Conservation (phyloP, 2,797 vertebrate genomes). For the Macropodus opercularis region DNA sequence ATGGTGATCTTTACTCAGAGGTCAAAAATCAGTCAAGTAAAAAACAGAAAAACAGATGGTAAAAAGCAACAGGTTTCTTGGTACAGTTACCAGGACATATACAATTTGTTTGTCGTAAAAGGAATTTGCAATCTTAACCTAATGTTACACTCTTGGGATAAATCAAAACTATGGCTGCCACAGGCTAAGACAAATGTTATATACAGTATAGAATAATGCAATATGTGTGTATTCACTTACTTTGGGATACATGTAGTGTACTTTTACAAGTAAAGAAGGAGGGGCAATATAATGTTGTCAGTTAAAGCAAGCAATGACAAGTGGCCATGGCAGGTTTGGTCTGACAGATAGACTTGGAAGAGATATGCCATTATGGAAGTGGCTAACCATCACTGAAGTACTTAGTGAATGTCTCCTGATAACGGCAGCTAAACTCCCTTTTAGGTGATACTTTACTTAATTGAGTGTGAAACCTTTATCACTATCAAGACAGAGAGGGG, state of each 20-base stretch:
- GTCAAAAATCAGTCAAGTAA: constrained; percentile 70
- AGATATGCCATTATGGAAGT: constrained; percentile 66
- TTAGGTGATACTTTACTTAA: constrained; percentile 79
- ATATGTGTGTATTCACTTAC: background rate
- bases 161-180: background rate
- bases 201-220: background rate
- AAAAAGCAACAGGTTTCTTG: constrained; percentile 75
- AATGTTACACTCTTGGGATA: constrained; percentile 2
- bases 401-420: constrained; percentile 73
- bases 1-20: constrained; percentile 47
- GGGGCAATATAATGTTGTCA: constrained; percentile 50
- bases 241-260: constrained; percentile 9
- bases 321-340: constrained; percentile 46
- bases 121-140: background rate
- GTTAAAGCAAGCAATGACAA: constrained; percentile 53
- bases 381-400: constrained; percentile 71
- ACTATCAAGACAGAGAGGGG: constrained; percentile 58
- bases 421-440: constrained; percentile 66
- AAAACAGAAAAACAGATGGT: constrained; percentile 59
- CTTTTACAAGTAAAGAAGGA: constrained; percentile 1
- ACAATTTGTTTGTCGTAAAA: no score
- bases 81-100: constrained; percentile 43
- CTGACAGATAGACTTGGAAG: constrained; percentile 64
- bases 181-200: background rate
- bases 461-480: constrained; percentile 77